phyloP scores from a whole-genome alignment of 1,140 invertebrate genomes.

The Drosophila parabipectinata region DNA sequence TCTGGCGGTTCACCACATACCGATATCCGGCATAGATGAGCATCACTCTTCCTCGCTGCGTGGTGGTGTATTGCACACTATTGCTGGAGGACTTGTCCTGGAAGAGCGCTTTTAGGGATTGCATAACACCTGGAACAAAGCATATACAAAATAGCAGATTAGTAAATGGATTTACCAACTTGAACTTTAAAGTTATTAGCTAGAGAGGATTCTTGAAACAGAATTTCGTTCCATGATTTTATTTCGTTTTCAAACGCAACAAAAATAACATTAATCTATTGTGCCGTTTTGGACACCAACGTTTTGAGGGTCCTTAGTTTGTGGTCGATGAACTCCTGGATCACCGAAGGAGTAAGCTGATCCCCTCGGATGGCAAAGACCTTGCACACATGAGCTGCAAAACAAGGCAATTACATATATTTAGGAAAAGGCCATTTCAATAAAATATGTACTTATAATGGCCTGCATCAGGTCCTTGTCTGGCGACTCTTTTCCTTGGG shows the following conservation, averaged over 20 bases:
- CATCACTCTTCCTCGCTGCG: constrained; percentile 80
- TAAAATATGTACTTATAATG: constrained; percentile 71
- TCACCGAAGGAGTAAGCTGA: constrained; percentile 32
- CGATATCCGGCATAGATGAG: constrained; percentile 79
- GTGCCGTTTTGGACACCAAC: constrained; percentile 2
- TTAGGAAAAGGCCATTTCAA: neutral
- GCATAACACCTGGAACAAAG: constrained; percentile 65
- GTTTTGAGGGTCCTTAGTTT: constrained; percentile 62
- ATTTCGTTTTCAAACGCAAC: constrained; percentile 48
- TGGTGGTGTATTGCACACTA: constrained; percentile 73
- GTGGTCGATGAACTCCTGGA: constrained; percentile 66
- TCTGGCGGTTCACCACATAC: constrained; percentile 82
- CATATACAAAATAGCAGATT: neutral
- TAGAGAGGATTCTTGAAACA: constrained; percentile 20
- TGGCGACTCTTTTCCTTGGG: constrained; percentile 21
- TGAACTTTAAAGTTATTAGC: constrained; percentile 1
- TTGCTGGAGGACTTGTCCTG: constrained; percentile 66
- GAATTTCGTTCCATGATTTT: constrained; percentile 46
- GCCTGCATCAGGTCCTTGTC: constrained; percentile 56
- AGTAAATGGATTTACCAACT: neutral
- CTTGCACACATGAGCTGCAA: constrained; percentile 75
- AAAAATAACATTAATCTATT: constrained; percentile 45
- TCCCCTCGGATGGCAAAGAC: constrained; percentile 70
- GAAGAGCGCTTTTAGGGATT: constrained; percentile 67
- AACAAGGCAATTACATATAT: neutral